phyloP scores from a whole-genome alignment of 2,113 vertebrate genomes.

The Archocentrus centrarchus region DNA sequence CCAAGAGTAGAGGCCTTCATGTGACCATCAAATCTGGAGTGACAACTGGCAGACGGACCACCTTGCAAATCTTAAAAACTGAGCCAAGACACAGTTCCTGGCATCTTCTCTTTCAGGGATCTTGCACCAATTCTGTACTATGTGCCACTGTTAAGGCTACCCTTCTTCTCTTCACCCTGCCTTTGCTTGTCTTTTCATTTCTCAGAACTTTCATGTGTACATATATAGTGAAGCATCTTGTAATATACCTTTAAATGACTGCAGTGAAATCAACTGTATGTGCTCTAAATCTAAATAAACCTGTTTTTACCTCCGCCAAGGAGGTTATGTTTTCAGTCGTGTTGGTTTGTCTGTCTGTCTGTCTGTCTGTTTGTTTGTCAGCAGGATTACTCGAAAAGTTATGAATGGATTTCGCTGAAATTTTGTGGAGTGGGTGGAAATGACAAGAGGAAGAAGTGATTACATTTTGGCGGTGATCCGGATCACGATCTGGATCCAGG shows the following conservation, averaged over 20 bases:
- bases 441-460: too few species aligned
- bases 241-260: background rate
- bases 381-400: too few species aligned
- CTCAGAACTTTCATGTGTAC: too few species aligned
- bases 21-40: background rate
- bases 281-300: background rate
- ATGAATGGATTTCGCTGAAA: too few species aligned
- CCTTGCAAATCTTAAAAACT: background rate
- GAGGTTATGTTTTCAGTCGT: too few species aligned
- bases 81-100: slow-evolving; percentile 25
- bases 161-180: background rate
- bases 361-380: too few species aligned
- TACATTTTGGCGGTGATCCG: too few species aligned
- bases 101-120: background rate
- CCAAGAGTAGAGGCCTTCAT: background rate
- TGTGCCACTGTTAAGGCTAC: background rate
- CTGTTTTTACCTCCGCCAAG: too few species aligned
- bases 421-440: too few species aligned
- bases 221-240: background rate
- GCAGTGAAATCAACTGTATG: accelerated
- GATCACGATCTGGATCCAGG: too few species aligned
- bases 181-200: background rate
- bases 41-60: background rate
- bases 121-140: background rate
- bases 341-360: too few species aligned